phyloP scores from a whole-genome alignment of 2,888 invertebrate genomes.

The Ornithoptera alexandrae region DNA sequence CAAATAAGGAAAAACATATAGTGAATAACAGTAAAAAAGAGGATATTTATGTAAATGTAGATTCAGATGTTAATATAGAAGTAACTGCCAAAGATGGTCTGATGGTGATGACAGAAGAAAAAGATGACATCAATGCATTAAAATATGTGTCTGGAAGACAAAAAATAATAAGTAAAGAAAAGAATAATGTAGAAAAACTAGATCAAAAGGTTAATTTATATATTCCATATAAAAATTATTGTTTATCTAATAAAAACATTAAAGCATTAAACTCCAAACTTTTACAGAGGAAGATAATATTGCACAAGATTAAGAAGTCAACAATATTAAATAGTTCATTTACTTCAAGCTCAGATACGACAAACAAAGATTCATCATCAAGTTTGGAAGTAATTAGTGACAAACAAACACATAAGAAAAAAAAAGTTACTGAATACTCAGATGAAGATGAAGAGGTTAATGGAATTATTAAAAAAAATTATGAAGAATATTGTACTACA shows the following conservation, averaged over 20 bases:
- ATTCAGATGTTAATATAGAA: conserved; percentile 43
- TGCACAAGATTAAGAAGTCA: conserved; percentile 29
- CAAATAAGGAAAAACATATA: not conserved
- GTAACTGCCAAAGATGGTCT: conserved; percentile 33
- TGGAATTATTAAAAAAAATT: conserved; percentile 41
- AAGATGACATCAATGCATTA: not conserved
- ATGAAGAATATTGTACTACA: conserved; percentile 32
- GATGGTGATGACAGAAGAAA: not conserved
- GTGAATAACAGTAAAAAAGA: not conserved
- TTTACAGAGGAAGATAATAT: conserved; percentile 39
- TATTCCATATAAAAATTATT: conserved; percentile 7
- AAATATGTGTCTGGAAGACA: not conserved
- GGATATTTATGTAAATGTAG: conserved; percentile 38
- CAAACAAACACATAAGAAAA: conserved; percentile 31
- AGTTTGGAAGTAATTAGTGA: conserved; percentile 32
- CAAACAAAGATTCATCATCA: conserved; percentile 39
- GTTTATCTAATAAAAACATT: conserved; percentile 7
- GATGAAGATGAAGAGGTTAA: conserved; percentile 41
- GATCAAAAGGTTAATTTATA: conserved; percentile 2
- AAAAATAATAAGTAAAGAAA: not conserved
- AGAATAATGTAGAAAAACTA: not conserved
- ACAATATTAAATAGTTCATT: conserved; percentile 33
- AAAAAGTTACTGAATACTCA: conserved; percentile 34
- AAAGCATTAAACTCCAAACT: conserved; percentile 32
- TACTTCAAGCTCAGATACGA: conserved; percentile 38